Conservation (phyloP, 2,888 invertebrate genomes). For the Leistus spinibarbis region DNA sequence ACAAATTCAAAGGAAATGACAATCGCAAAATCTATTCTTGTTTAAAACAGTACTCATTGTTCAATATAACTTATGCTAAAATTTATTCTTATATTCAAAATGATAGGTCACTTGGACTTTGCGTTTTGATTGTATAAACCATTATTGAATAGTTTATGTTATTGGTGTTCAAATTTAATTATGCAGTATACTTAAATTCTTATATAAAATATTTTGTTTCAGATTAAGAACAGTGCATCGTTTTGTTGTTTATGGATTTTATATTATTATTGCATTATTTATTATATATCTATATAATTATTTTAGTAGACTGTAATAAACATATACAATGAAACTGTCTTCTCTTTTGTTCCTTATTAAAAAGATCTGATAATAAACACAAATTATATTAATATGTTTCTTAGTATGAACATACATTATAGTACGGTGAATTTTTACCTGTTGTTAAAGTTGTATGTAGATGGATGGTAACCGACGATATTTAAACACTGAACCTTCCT, state of each 20-base stretch:
- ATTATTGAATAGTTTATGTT: neutral
- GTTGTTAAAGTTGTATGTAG: too few relatives aligned
- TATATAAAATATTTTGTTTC: neutral
- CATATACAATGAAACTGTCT: too few relatives aligned
- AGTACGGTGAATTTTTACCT: too few relatives aligned
- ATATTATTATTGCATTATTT: neutral
- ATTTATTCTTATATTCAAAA: too few relatives aligned
- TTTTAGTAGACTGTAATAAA: neutral
- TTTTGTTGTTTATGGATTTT: neutral
- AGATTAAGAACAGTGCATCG: neutral
- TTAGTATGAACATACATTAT: too few relatives aligned
- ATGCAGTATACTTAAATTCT: neutral
- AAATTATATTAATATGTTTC: too few relatives aligned
- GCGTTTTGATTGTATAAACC: neutral
- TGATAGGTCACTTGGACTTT: too few relatives aligned
- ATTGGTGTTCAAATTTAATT: neutral
- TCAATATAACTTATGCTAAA: too few relatives aligned
- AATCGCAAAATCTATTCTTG: neutral
- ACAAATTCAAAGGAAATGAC: neutral
- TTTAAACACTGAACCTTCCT: too few relatives aligned
- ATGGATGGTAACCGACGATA: too few relatives aligned
- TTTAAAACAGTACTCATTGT: neutral
- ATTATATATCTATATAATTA: neutral
- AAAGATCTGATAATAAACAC: too few relatives aligned
- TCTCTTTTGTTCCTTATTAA: too few relatives aligned